Base-by-base conservation (phyloP, 2,797 vertebrate species). In the Darevskia nairensis region DNA sequence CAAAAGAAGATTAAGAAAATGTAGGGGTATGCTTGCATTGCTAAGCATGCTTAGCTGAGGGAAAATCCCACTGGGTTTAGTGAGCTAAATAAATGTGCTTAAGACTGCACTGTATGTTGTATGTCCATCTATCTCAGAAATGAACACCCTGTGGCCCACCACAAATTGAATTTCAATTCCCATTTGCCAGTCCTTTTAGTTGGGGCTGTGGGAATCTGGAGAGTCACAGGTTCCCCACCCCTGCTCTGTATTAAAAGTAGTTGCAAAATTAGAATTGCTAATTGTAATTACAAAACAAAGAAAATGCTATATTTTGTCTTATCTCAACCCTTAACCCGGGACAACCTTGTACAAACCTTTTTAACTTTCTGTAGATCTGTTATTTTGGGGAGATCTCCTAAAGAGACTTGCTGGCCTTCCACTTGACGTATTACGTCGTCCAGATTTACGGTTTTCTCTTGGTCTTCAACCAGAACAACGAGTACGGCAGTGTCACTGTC, bases 401-500 rank as follows among this genome's bases (percentile, higher is more conserved):
- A 91, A 85, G 98, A 95, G 86, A 99, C 89, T 93, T 98, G 98
- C 15, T 95, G 97, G 87, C 99, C 99, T 13, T 98, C 97, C 90
- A 99, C 98, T 29, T 95, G 96, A 92, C 95, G 94, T 80, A 93
- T 32, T 68, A 98, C 74, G 74, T 97, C 95, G 82, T 98, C 95
- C 84, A 97, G 76, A 86, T 96, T 93, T 80, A 96, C 76, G 0
- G 83, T 78, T 88, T 98, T 97, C 8, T 96, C 96, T 93, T 94
- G 92, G 21, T 95, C 95, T 89, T 97, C 95, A 81, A 98, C 92
- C 80, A 98, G 92, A 86, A 98, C 98, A 89, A 99, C 95, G 71
- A 98, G 96, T 84, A 99, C 94, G 0, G 98, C 97, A 55, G 95
- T 94, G 64, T 98, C 97, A 1, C 89, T 96, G 89, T 98, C 98